Conservation (phyloP, 2,888 invertebrate species). For the Oeneis ivallda region DNA sequence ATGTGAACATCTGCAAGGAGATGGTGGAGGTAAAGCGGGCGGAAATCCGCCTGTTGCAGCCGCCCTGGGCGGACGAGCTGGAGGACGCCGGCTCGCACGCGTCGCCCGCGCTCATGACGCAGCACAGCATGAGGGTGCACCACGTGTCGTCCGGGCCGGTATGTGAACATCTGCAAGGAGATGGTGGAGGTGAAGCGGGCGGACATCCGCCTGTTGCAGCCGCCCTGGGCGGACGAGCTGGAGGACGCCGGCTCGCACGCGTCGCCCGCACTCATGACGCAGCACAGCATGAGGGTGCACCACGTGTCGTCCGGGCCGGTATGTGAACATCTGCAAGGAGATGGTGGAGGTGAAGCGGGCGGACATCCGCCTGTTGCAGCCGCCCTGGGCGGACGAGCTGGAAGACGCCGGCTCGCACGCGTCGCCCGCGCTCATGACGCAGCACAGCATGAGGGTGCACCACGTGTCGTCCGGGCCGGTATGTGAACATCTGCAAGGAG, state of each 20-base stretch:
- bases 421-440: constrained; percentile 59
- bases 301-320: constrained; percentile 57
- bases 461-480: constrained; percentile 57
- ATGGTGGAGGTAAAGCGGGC: constrained; percentile 91
- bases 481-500: constrained; percentile 59
- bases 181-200: constrained; percentile 91
- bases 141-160: constrained; percentile 57
- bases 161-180: constrained; percentile 59
- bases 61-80: constrained; percentile 98
- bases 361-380: constrained; percentile 93
- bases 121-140: constrained; percentile 58
- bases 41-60: constrained; percentile 93
- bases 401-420: constrained; percentile 83
- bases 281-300: constrained; percentile 58
- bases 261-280: constrained; percentile 59
- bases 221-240: constrained; percentile 98
- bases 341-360: constrained; percentile 91
- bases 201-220: constrained; percentile 93
- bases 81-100: constrained; percentile 83
- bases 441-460: constrained; percentile 58
- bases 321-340: constrained; percentile 59
- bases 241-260: constrained; percentile 83
- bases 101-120: constrained; percentile 59
- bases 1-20: constrained; percentile 59
- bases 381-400: constrained; percentile 98